Evolutionary conservation across 2,113 vertebrate genomes (phyloP).

Genomic region (Salvelinus alpinus): DNA sequence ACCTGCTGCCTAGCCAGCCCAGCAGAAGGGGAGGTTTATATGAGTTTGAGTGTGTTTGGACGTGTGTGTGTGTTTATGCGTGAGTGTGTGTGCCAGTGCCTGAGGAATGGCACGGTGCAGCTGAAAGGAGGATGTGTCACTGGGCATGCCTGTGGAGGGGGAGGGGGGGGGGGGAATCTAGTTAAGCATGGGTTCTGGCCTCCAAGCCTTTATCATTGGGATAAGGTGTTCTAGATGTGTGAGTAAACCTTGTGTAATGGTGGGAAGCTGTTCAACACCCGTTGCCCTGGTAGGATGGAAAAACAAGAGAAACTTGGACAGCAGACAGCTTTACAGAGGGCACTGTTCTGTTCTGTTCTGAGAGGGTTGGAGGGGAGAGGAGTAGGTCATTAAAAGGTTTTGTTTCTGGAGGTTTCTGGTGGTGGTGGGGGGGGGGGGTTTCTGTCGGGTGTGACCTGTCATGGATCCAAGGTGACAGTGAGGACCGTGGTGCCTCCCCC

Average conservation of each 20-base stretch:
- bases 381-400: too few relatives aligned
- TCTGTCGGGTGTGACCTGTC: slow-evolving; percentile 28
- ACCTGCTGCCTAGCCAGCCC: slow-evolving; percentile 31
- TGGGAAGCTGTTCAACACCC: slow-evolving; percentile 67
- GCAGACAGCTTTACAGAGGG: slow-evolving; percentile 49
- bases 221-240: slow-evolving; percentile 66
- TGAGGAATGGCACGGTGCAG: slow-evolving; percentile 63
- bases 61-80: slow-evolving; percentile 16
- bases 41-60: slow-evolving; percentile 42
- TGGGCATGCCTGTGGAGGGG: slow-evolving; percentile 43
- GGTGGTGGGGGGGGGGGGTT: neutral
- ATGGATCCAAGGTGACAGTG: slow-evolving; percentile 36
- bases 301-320: slow-evolving; percentile 52
- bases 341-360: slow-evolving; percentile 23
- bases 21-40: slow-evolving; percentile 66
- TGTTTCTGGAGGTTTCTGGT: slow-evolving; percentile 25
- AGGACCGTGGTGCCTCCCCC: too few relatives aligned
- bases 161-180: slow-evolving; percentile 26
- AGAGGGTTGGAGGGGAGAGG: slow-evolving; percentile 18
- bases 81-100: slow-evolving; percentile 52
- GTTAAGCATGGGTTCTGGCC: slow-evolving; percentile 45
- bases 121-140: slow-evolving; percentile 61
- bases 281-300: slow-evolving; percentile 57
- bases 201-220: slow-evolving; percentile 67
- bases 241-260: slow-evolving; percentile 57